phyloP scores from a whole-genome alignment of 2,113 vertebrate species.

The Gasterosteus aculeatus region DNA sequence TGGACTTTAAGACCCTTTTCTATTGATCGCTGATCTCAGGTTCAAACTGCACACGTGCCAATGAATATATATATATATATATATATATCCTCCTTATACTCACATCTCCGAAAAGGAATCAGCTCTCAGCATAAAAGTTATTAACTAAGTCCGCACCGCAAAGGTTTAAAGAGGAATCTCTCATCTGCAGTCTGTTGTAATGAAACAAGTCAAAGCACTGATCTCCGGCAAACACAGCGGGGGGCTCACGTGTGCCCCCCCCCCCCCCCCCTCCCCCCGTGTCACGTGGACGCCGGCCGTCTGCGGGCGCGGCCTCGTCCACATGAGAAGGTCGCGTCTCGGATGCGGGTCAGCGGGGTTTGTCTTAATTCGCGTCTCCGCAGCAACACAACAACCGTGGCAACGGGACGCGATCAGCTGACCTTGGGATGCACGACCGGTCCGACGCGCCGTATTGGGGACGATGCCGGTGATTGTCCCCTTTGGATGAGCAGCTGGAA shows the following conservation, averaged over 20 bases:
- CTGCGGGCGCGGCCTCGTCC: conserved; percentile 63
- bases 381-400: neutral
- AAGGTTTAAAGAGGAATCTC: neutral
- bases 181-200: no score
- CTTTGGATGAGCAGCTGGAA: conserved; percentile 11
- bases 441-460: neutral
- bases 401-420: conserved; percentile 30
- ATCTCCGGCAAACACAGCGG: no score
- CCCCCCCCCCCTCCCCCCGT: no score
- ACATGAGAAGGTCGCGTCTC: conserved; percentile 45
- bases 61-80: neutral
- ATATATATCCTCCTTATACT: neutral
- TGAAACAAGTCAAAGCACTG: no score
- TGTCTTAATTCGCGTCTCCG: conserved; percentile 27
- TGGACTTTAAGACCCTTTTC: neutral
- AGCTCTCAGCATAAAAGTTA: neutral
- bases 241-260: conserved; percentile 20
- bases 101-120: neutral
- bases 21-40: neutral
- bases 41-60: neutral
- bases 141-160: neutral
- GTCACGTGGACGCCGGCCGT: conserved; percentile 19
- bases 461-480: conserved; percentile 4
- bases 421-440: conserved; percentile 29
- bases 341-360: conserved; percentile 26